phyloP scores from a whole-genome alignment of 2,113 vertebrate genomes.

The Mastomys coucha region DNA sequence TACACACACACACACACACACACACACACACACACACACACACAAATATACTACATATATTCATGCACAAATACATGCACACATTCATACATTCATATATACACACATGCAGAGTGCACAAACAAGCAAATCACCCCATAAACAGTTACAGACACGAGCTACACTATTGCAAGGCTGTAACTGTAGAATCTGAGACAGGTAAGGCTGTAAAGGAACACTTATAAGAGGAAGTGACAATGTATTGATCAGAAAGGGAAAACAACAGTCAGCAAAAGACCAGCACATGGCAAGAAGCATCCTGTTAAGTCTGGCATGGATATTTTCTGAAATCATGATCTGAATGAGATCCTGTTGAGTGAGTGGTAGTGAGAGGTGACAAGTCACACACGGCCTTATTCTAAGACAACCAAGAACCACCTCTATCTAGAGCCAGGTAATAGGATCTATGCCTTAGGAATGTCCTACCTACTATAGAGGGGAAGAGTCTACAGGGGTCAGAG shows the following conservation, averaged over 20 bases:
- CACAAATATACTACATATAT: background rate
- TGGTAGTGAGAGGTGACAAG: background rate
- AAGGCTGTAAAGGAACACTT: background rate
- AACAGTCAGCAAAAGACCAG: background rate
- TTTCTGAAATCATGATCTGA: background rate
- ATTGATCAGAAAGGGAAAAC: background rate
- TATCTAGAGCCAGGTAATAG: background rate
- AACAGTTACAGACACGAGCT: background rate
- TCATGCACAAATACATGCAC: too few relatives aligned
- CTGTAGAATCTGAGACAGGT: background rate
- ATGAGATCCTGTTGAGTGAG: background rate
- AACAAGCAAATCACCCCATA: background rate
- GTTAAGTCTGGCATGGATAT: background rate
- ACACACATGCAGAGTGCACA: background rate
- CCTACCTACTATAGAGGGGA: background rate
- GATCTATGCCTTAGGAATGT: background rate
- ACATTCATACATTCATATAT: background rate
- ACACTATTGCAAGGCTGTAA: background rate
- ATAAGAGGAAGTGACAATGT: background rate
- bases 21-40: accelerated
- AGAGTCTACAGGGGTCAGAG: background rate
- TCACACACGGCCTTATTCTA: background rate
- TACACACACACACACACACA: background rate
- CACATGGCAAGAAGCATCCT: background rate
- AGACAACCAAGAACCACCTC: background rate